Percentiles rank a stretch among this genome's conserved stretches.
These are phyloP conservation scores for Buteo buteo DNA, from an alignment of 2,113 vertebrate species.

Conservation along the genomic window DNA sequence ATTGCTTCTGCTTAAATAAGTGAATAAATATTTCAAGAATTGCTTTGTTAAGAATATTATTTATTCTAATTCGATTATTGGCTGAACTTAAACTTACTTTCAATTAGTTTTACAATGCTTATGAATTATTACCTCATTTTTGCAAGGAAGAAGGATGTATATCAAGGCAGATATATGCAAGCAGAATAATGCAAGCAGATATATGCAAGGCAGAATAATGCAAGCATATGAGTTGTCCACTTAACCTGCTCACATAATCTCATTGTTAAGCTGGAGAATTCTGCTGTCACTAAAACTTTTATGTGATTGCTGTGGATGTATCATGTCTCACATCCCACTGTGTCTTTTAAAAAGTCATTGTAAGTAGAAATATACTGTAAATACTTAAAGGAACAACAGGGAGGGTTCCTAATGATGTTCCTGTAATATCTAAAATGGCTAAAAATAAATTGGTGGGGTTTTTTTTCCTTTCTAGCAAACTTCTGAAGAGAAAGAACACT, in stretches of 20 bases:
- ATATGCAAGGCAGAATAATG: background rate
- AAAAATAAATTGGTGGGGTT: background rate
- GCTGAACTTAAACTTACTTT: background rate
- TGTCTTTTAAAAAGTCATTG: background rate
- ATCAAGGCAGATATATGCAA: background rate
- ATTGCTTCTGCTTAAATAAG: background rate
- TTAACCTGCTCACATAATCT: background rate
- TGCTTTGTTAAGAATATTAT: background rate
- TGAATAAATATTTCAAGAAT: background rate
- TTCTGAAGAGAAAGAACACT: constrained; percentile 71
- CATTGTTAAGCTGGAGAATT: background rate
- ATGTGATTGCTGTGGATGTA: background rate
- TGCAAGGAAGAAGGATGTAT: background rate
- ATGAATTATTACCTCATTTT: background rate
- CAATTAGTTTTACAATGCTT: background rate
- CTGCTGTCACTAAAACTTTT: background rate
- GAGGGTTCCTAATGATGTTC: background rate
- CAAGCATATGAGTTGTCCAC: background rate
- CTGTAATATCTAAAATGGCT: background rate
- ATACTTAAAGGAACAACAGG: background rate
- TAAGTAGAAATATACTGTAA: background rate
- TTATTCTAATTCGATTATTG: background rate
- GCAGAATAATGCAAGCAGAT: background rate
- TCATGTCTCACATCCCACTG: background rate
- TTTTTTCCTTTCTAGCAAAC: constrained; percentile 71